Evolutionary conservation across 2,888 invertebrate genomes (phyloP), one percentile per base, ranked within the genome.

Genomic region (Tupiocoris notatus): DNA sequence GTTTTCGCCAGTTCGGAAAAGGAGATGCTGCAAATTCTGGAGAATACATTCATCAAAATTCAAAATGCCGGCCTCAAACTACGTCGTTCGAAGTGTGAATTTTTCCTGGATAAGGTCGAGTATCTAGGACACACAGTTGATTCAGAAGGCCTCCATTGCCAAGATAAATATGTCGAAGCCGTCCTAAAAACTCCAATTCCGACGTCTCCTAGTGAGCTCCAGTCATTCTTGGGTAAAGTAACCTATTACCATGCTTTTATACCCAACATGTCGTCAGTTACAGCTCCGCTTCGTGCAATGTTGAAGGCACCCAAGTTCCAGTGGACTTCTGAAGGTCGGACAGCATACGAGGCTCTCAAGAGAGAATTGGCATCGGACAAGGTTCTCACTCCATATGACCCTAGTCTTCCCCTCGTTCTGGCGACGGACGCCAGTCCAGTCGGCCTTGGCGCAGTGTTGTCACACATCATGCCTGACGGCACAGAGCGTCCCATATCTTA

Each of bases 61-160:
- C 12, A 25, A 16, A 17, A n/a, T 16, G 61, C 54, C 0, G 74
- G 64, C 2, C 23, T 74, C 18, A 74, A 74, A 67, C 61, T 74
- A 24, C 20, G 74, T 0, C 6, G 59, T 20, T 63, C 62, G n/a
- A 74, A 74, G 17, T 68, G 74, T 25, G 74, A 22, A 12, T 74
- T 56, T 64, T 20, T 74, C 6, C 54, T 74, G 22, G 58, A 39
- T 1, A 17, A 23, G 7, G 68, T 74, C 12, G 67, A 75, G 17
- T 75, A 24, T 23, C 22, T 75, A 16, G 75, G 75, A 3, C 75
- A 75, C 23, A 16, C 1, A 21, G 57, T 75, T 17, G 75, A 64
- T 23, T 20, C 23, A 7, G 7, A 20, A 21, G 64, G 64, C 7
- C 18, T 64, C 9, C 64, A 64, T 17, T 6, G 9, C 18, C 7